These are phyloP conservation scores for Brachionus asplanchnoidis DNA, from an alignment of 1,140 invertebrate genomes.

Conservation along the genomic window DNA sequence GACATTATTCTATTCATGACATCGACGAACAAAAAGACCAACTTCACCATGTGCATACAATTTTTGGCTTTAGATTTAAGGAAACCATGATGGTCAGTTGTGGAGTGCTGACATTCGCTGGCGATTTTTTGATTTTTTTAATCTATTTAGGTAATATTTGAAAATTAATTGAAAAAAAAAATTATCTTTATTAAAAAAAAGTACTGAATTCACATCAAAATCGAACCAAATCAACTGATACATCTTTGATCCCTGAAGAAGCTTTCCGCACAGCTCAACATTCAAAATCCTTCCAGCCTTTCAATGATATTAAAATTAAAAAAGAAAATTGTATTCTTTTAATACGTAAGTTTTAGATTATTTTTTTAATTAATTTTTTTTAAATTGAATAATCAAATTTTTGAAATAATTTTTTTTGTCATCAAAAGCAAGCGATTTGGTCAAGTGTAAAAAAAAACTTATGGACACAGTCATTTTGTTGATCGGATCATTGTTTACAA, in stretches of 20 bases:
- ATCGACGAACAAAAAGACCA: neutral
- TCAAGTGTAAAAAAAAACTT: constrained; percentile 25
- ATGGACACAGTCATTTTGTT: neutral
- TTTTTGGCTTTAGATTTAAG: neutral
- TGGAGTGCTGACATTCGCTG: neutral
- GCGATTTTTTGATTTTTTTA: neutral
- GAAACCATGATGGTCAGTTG: neutral
- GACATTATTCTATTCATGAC: neutral
- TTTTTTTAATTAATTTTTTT: neutral
- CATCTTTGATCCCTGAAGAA: neutral
- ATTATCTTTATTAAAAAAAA: neutral
- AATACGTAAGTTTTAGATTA: neutral
- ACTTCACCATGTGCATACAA: neutral
- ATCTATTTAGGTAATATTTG: neutral
- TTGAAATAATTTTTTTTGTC: neutral
- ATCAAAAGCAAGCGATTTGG: neutral
- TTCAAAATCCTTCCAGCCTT: neutral
- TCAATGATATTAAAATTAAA: constrained; percentile 2
- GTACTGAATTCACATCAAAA: neutral
- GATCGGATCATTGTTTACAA: neutral
- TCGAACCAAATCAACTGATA: neutral
- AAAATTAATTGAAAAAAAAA: neutral
- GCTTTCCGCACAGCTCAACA: neutral
- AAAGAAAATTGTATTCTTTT: constrained; percentile 23
- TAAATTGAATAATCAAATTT: too few relatives aligned